phyloP scores from a whole-genome alignment of 2,113 vertebrate genomes.

The Galeopterus variegatus region DNA sequence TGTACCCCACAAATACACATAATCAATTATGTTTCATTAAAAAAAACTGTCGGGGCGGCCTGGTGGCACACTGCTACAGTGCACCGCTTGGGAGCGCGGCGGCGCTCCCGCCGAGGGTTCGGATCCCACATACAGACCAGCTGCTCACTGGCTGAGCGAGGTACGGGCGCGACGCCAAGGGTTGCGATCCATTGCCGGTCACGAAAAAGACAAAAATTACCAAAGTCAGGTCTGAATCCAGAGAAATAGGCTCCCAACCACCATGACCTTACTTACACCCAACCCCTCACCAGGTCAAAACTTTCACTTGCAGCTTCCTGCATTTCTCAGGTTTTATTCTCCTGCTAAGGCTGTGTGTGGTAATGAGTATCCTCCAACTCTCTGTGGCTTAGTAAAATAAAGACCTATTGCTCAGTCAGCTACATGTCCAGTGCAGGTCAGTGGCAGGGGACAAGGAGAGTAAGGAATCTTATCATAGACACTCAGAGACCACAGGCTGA shows the following conservation, averaged over 20 bases:
- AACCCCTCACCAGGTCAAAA: not conserved
- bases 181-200: too few species aligned
- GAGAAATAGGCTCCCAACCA: too few species aligned
- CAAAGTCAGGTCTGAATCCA: not conserved
- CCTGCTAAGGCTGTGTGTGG: not conserved
- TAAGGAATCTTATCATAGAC: not conserved
- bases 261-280: not conserved
- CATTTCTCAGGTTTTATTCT: not conserved
- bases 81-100: too few species aligned
- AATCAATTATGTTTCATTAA: too few species aligned
- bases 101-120: too few species aligned
- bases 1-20: too few species aligned
- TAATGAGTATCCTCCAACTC: not conserved
- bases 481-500: not conserved
- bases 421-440: not conserved
- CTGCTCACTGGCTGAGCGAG: too few species aligned
- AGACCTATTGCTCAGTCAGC: not conserved
- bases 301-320: not conserved
- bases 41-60: too few species aligned
- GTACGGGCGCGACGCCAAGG: too few species aligned
- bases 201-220: too few species aligned
- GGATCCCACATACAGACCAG: too few species aligned
- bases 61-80: too few species aligned
- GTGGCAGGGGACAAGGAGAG: not conserved
- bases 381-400: not conserved